A percentile compares a stretch with the other conserved stretches of the same genome.
phyloP scores from a whole-genome alignment of 1,140 invertebrate species.

The Limonius californicus region DNA sequence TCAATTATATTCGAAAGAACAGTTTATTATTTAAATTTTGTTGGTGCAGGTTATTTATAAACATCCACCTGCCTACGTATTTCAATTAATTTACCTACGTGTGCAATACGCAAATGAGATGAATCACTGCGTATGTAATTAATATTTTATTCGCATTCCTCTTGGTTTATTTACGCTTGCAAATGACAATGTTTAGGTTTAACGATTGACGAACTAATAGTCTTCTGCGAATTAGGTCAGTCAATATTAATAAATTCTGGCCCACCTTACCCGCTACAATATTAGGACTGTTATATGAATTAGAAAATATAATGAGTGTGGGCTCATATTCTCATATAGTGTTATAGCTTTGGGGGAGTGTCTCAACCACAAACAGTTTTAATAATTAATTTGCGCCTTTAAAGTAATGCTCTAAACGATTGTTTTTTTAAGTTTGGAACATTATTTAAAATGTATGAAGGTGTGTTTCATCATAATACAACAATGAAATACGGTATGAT shows the following conservation, averaged over 20 bases:
- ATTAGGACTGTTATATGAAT: too few relatives aligned
- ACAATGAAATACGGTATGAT: too few relatives aligned
- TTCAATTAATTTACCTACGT: conserved; percentile 6
- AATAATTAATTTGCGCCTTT: neutral
- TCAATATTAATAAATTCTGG: conserved; percentile 4
- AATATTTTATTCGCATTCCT: conserved; percentile 10
- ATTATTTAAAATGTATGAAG: too few relatives aligned
- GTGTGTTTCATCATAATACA: too few relatives aligned
- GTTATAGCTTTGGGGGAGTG: neutral
- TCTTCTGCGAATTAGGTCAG: conserved; percentile 5
- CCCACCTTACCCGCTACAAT: neutral
- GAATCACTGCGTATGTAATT: conserved; percentile 2
- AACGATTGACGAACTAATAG: neutral
- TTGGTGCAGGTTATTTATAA: conserved; percentile 4
- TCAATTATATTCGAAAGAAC: too few relatives aligned
- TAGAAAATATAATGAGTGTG: neutral
- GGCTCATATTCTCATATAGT: neutral
- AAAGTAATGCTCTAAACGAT: too few relatives aligned
- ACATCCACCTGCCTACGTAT: conserved; percentile 8
- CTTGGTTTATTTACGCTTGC: conserved; percentile 1
- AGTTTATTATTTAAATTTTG: too few relatives aligned
- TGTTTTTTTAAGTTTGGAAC: too few relatives aligned
- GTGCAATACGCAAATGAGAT: neutral
- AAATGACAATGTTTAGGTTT: neutral
- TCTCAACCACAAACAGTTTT: neutral